Percentiles rank a stretch among this genome's conserved stretches.
Evolutionary conservation across 37 sponge, comb jelly and placozoan species (phyloP).

Genomic region (Ianthella basta): DNA sequence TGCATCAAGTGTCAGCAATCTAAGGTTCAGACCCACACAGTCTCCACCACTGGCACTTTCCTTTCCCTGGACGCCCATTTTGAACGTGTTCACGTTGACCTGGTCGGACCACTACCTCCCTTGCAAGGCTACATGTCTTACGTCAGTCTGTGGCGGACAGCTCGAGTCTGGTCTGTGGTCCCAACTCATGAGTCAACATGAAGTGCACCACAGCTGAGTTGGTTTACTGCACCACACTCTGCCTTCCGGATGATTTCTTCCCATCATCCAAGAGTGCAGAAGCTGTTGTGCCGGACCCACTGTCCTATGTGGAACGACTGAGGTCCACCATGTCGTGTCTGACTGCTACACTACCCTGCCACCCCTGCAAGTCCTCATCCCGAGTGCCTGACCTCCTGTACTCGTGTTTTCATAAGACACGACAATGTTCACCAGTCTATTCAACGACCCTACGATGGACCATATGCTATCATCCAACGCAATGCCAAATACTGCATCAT

Average conservation of each 20-base stretch:
- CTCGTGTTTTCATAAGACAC: conserved; percentile 60
- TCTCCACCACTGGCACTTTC: conserved; percentile 7
- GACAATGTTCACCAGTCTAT: conserved; percentile 56
- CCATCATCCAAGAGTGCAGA: not conserved
- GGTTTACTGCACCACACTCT: no score
- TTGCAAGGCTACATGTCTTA: conserved; percentile 15
- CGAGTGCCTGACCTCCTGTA: conserved; percentile 15
- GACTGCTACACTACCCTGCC: not conserved
- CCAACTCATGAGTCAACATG: no score
- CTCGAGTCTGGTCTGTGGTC: not conserved
- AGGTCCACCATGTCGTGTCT: conserved; percentile 20
- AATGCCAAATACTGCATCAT: conserved; percentile 60
- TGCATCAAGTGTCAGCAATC: conserved; percentile 41
- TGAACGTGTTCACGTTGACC: conserved; percentile 41
- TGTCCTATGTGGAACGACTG: conserved; percentile 40
- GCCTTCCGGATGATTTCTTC: not conserved
- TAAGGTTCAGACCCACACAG: conserved; percentile 43
- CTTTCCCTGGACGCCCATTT: conserved; percentile 25
- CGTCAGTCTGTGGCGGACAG: no score
- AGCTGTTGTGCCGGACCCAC: conserved; percentile 31
- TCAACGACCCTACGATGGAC: conserved; percentile 37
- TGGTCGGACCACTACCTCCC: conserved; percentile 55
- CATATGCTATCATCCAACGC: not conserved
- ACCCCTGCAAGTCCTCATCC: not conserved
- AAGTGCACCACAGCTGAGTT: no score